Base-by-base conservation (phyloP, 2,888 invertebrate genomes). In the Orthosia gothica region DNA sequence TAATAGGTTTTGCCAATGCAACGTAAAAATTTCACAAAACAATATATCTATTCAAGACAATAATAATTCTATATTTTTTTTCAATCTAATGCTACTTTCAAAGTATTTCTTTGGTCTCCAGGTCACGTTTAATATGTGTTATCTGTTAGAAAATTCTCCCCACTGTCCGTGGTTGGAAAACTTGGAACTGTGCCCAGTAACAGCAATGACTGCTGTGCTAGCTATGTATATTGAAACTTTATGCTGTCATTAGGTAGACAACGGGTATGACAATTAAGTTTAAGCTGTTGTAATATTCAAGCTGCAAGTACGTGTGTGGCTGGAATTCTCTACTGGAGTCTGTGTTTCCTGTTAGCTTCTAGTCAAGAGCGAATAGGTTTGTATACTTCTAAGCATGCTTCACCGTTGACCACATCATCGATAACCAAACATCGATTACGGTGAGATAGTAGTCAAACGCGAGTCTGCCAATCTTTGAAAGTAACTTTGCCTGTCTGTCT, bases 171-270 rank as follows among this genome's bases (percentile, higher is more conserved):
- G 47, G 18, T 65, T 68, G 58, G 68, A 68, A 68, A 32, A 40
- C 18, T 82, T 81, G 77, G 81, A 77, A 74, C 32, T 12, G 32
- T 74, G 82, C 82, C 78, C 54, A 70, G 65, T 49, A 54, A 20
- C 9, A 47, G 47, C 65, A 73, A 61, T 69, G 70, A 47, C 32
- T 32, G 13, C 12, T 7, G 16, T 68, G 54, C 57, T 15, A 62
- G 78, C 47, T 59, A 58, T 57, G 55, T 76, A 50, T 45, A 65
- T 70, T 81, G 73, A 77, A 81, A 81, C 73, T 58, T 58, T 40
- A 67, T 62, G 55, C 54, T 32, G 47, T 52, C 64, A 76, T 65
- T 76, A 45, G 20, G 45, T 9, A 18, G 74, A 65, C 49, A 49
- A 63, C n/a, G 52, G 70, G 18, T 58, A 23, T 59, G 32, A 63